phyloP scores from a whole-genome alignment of 1,140 invertebrate species.

The Caenorhabditis elegans region DNA sequence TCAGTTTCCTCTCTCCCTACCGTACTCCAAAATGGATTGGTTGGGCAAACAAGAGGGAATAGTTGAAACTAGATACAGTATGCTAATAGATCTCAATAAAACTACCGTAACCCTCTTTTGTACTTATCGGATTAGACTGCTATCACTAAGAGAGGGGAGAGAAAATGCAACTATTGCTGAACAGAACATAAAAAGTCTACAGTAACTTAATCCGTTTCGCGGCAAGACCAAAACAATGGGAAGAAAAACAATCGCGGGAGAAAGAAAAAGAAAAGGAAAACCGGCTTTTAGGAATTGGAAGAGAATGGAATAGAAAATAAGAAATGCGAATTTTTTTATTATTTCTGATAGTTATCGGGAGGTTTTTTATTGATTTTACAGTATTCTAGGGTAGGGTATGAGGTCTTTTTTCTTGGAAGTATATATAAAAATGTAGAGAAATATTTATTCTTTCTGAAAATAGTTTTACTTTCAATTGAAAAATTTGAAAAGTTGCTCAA shows the following conservation, averaged over 20 bases:
- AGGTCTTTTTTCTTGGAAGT: too few species aligned
- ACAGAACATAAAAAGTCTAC: not conserved
- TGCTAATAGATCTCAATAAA: not conserved
- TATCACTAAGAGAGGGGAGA: not conserved
- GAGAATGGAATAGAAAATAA: not conserved
- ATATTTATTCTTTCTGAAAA: too few species aligned
- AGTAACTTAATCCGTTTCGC: constrained; percentile 13
- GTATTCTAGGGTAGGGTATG: too few species aligned
- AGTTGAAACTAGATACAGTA: not conserved
- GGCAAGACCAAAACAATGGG: not conserved
- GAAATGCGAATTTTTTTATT: not conserved
- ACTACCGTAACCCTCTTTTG: not conserved
- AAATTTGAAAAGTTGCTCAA: too few species aligned
- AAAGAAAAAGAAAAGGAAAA: not conserved
- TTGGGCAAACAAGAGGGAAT: not conserved
- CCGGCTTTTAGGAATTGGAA: not conserved
- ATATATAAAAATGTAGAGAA: too few species aligned
- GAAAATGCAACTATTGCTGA: not conserved
- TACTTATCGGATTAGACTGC: not conserved
- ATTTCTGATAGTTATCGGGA: too few species aligned
- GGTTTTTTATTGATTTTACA: too few species aligned
- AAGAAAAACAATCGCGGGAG: not conserved
- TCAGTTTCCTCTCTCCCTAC: constrained; percentile 23
- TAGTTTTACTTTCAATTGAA: too few species aligned
- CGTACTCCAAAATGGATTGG: constrained; percentile 24